phyloP scores from a whole-genome alignment of 2,888 invertebrate species.

The Lacanobia wlatinum region DNA sequence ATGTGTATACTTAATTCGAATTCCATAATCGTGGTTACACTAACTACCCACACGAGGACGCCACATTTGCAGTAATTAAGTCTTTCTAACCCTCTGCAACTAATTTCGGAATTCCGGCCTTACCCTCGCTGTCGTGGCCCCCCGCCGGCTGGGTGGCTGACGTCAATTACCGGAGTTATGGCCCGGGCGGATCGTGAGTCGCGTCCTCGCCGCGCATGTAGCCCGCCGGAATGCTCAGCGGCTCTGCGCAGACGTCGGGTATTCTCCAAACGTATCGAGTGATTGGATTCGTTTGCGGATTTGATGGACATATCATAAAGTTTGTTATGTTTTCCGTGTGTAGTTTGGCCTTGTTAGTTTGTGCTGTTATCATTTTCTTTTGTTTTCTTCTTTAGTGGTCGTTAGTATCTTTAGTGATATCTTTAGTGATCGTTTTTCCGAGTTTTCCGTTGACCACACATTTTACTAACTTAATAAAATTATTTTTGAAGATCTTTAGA shows the following conservation, averaged over 20 bases:
- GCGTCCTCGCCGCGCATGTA: slow-evolving; percentile 80
- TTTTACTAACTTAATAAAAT: no score
- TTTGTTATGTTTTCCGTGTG: slow-evolving; percentile 55
- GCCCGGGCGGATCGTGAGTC: slow-evolving; percentile 87
- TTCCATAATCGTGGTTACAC: neutral
- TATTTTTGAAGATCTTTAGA: no score
- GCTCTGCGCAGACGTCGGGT: slow-evolving; percentile 29
- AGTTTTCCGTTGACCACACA: neutral
- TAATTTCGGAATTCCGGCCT: slow-evolving; percentile 53
- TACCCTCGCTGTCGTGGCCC: slow-evolving; percentile 58
- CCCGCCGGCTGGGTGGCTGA: slow-evolving; percentile 84
- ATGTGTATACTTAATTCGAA: no score
- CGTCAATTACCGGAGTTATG: slow-evolving; percentile 88
- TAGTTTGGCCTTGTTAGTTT: slow-evolving; percentile 27
- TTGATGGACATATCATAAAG: slow-evolving; percentile 64
- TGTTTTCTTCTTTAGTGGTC: neutral
- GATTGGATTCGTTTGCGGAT: slow-evolving; percentile 49
- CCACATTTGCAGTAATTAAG: slow-evolving; percentile 1
- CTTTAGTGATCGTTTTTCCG: fast-evolving
- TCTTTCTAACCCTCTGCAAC: neutral
- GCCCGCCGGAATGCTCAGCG: slow-evolving; percentile 62
- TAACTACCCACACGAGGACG: neutral
- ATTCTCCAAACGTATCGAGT: slow-evolving; percentile 59
- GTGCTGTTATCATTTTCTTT: neutral
- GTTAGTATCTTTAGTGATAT: no score